These are phyloP conservation scores for Silurus asotus DNA, from an alignment of 2,113 vertebrate species.

Conservation along the genomic window DNA sequence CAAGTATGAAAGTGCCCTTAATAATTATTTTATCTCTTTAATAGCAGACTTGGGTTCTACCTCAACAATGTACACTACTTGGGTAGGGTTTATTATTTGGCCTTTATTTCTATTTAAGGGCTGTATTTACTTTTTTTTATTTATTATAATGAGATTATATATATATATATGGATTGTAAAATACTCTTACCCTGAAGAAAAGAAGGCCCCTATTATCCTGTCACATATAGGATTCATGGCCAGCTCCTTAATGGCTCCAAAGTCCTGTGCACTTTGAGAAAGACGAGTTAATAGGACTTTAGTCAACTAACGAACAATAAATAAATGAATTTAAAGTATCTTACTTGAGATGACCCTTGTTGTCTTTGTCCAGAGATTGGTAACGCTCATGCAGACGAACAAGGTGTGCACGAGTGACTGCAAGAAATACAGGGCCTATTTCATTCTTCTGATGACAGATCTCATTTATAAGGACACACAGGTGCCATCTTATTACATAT, in stretches of 20 bases:
- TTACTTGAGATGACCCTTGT: conserved; percentile 75
- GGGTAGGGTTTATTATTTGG: no score
- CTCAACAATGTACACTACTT: not conserved
- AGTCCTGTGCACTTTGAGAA: conserved; percentile 68
- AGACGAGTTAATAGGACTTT: not conserved
- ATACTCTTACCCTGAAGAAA: conserved; percentile 66
- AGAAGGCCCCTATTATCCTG: conserved; percentile 77
- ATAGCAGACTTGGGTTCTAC: not conserved
- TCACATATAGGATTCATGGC: conserved; percentile 78
- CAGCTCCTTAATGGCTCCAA: conserved; percentile 68
- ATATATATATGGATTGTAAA: not conserved
- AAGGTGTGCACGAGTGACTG: conserved; percentile 72
- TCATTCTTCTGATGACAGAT: not conserved
- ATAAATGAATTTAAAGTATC: not conserved
- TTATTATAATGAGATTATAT: no score
- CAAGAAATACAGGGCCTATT: conserved; percentile 14
- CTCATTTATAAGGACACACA: not conserved
- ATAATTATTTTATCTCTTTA: not conserved
- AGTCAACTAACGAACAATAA: not conserved
- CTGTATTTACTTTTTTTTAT: no score
- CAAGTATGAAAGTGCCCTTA: not conserved
- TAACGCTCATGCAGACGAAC: conserved; percentile 75
- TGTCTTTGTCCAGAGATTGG: conserved; percentile 69
- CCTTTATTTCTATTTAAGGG: no score
- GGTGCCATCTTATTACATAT: not conserved